These are phyloP conservation scores for Gobiocypris rarus DNA, from an alignment of 2,113 vertebrate genomes.

Conservation along the genomic window DNA sequence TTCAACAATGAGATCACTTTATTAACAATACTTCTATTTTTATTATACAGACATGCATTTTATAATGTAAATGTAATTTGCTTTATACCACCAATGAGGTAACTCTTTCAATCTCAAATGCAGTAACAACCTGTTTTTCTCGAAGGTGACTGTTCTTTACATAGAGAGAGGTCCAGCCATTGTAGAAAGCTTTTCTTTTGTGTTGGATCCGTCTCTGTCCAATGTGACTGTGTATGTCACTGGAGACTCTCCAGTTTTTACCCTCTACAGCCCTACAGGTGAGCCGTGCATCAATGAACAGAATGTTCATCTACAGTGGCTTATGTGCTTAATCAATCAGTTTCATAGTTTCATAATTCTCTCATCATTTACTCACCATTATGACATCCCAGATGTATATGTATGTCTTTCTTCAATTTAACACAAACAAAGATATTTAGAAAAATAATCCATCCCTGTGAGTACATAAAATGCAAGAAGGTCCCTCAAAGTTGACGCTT, in stretches of 20 bases:
- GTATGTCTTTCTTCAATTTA: background rate
- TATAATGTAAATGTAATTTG: background rate
- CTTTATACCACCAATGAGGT: background rate
- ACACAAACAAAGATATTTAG: background rate
- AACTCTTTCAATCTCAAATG: background rate
- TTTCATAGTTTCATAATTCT: background rate
- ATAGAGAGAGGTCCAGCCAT: background rate
- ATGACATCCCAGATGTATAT: background rate
- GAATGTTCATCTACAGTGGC: background rate
- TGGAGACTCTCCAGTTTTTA: constrained; percentile 17
- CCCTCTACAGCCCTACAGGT: constrained; percentile 40
- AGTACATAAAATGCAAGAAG: background rate
- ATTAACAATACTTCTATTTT: background rate
- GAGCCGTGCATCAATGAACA: background rate
- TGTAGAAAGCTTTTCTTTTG: constrained; percentile 14
- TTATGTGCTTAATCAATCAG: background rate
- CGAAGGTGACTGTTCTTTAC: constrained; percentile 41
- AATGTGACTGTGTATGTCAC: constrained; percentile 36
- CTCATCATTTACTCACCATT: background rate
- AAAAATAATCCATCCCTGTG: background rate
- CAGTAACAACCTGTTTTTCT: constrained; percentile 2
- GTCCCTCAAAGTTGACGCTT: background rate
- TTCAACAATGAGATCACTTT: background rate
- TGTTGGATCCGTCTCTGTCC: constrained; percentile 17
- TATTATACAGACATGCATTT: background rate